Evolutionary conservation across 2,113 vertebrate genomes (phyloP).

Genomic region (Antennarius striatus): DNA sequence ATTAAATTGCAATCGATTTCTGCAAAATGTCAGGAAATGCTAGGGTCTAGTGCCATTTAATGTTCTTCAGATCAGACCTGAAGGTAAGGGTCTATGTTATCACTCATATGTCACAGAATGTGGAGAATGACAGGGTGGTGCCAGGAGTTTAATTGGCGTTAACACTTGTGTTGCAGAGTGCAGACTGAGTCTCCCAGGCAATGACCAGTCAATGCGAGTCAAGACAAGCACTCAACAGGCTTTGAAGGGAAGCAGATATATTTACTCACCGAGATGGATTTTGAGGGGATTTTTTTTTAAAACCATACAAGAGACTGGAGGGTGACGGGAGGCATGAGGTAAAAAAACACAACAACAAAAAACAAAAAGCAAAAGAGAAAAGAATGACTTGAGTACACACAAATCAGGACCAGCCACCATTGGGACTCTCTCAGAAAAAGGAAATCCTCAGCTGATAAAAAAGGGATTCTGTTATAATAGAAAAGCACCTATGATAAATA

Average conservation of each 20-base stretch:
- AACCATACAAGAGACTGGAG: slow-evolving; percentile 51
- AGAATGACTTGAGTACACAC: slow-evolving; percentile 58
- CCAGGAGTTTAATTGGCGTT: slow-evolving; percentile 75
- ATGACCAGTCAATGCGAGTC: slow-evolving; percentile 66
- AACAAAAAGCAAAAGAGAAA: slow-evolving; percentile 48
- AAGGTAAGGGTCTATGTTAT: slow-evolving; percentile 87
- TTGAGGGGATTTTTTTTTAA: slow-evolving; percentile 29
- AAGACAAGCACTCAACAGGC: slow-evolving; percentile 63
- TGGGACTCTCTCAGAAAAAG: slow-evolving; percentile 19
- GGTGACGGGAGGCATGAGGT: slow-evolving; percentile 36
- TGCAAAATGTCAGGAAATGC: slow-evolving; percentile 86
- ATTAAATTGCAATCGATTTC: slow-evolving; percentile 91
- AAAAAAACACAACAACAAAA: slow-evolving; percentile 35
- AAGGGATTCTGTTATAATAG: slow-evolving; percentile 60
- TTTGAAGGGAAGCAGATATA: slow-evolving; percentile 69
- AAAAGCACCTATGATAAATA: slow-evolving; percentile 62
- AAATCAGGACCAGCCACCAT: slow-evolving; percentile 54
- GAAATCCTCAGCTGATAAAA: slow-evolving; percentile 51
- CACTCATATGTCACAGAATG: slow-evolving; percentile 79
- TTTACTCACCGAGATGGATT: slow-evolving; percentile 64
- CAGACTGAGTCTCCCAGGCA: slow-evolving; percentile 60
- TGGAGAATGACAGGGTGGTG: slow-evolving; percentile 68
- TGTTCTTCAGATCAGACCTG: slow-evolving; percentile 83
- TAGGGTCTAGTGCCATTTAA: slow-evolving; percentile 83
- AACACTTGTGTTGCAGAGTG: slow-evolving; percentile 61